Percentiles rank a stretch among this genome's conserved stretches.
Evolutionary conservation across 2,113 vertebrate species (phyloP).

Genomic region (Pavo muticus): DNA sequence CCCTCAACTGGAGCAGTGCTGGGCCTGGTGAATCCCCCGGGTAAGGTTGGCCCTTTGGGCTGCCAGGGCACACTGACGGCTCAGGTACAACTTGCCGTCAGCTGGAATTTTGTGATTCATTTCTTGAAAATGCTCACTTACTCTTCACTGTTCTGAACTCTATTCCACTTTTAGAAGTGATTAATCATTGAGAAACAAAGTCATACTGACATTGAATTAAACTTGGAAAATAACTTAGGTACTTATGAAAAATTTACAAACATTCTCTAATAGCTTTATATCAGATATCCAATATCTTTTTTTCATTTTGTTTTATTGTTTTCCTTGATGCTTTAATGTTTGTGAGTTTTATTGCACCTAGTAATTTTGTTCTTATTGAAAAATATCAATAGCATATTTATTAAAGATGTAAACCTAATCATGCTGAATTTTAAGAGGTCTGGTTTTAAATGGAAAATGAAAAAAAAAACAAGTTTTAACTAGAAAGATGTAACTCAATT

Average conservation of each 20-base stretch:
- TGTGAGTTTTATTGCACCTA: not conserved
- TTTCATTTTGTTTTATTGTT: not conserved
- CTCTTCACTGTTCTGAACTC: not conserved
- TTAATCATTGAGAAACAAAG: not conserved
- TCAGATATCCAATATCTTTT: not conserved
- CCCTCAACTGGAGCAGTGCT: not conserved
- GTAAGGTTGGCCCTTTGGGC: not conserved
- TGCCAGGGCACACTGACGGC: not conserved
- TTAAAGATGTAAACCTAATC: not conserved
- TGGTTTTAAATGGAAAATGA: not conserved
- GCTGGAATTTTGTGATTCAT: not conserved
- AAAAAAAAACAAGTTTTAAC: not conserved
- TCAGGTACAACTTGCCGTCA: not conserved
- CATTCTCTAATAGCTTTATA: not conserved
- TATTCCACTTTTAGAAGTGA: not conserved
- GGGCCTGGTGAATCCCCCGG: not conserved
- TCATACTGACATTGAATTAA: not conserved
- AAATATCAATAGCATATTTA: not conserved
- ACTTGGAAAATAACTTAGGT: not conserved
- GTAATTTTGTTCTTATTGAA: not conserved
- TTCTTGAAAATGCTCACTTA: not conserved
- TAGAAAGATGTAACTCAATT: not conserved
- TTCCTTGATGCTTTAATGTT: not conserved
- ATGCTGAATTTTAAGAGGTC: fast-evolving
- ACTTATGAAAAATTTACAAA: not conserved